These are phyloP conservation scores for Drosophila rubida DNA, from an alignment of 2,888 invertebrate genomes.

Conservation along the genomic window DNA sequence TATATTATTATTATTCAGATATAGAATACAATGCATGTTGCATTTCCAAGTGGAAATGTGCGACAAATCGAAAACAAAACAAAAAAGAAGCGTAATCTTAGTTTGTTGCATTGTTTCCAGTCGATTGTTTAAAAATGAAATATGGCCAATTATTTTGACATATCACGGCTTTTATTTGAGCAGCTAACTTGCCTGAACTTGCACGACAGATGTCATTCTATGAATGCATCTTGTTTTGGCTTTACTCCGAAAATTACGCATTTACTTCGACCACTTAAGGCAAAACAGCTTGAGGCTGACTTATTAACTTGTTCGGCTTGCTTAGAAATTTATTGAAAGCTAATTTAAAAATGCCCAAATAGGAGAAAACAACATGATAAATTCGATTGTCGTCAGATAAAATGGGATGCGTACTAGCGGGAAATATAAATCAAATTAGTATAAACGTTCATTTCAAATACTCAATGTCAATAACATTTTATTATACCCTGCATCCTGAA, in stretches of 20 bases:
- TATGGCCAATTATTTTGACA: constrained; percentile 10
- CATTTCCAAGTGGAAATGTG: not conserved
- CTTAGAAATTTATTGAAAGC: constrained; percentile 29
- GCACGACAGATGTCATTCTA: constrained; percentile 8
- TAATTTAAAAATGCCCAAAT: constrained; percentile 21
- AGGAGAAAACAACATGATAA: constrained; percentile 20
- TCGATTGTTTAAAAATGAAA: not conserved
- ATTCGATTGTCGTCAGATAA: constrained; percentile 18
- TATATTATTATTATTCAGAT: not conserved
- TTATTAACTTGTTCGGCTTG: constrained; percentile 17
- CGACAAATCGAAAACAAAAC: too few species aligned
- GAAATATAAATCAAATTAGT: constrained; percentile 22
- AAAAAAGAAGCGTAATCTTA: not conserved
- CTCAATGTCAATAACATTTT: constrained; percentile 15
- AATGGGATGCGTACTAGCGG: constrained; percentile 11
- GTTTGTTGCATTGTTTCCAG: not conserved
- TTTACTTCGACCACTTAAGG: constrained; percentile 19
- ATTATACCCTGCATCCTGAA: not conserved
- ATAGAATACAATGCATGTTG: too few species aligned
- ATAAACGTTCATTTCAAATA: constrained; percentile 1
- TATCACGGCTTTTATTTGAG: constrained; percentile 1
- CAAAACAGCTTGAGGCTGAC: constrained; percentile 18
- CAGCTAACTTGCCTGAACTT: not conserved
- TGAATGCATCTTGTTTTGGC: constrained; percentile 17
- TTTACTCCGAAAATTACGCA: constrained; percentile 19